phyloP scores from a whole-genome alignment of 1,140 invertebrate genomes.

The Asobara japonica region DNA sequence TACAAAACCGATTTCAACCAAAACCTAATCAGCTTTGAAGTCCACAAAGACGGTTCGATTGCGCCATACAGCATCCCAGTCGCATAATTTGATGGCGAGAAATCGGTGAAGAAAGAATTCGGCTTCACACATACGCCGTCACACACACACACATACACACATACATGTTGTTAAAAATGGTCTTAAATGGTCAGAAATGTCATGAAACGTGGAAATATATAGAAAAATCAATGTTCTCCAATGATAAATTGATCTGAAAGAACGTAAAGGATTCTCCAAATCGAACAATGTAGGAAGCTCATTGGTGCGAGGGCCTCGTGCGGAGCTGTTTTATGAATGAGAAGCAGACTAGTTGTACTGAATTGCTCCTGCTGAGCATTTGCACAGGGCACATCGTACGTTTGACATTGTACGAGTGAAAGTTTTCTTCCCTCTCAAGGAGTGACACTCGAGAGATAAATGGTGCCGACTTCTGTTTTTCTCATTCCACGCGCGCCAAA shows the following conservation, averaged over 20 bases:
- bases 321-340: conserved; percentile 3
- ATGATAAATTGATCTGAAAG: not conserved
- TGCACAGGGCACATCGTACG: conserved; percentile 35
- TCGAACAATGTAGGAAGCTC: not conserved
- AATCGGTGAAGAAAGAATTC: too few species aligned
- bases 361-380: conserved; percentile 27
- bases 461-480: conserved; percentile 30
- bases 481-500: not conserved
- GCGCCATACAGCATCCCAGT: too few species aligned
- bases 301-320: not conserved
- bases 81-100: too few species aligned
- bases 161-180: too few species aligned
- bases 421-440: conserved; percentile 41
- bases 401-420: conserved; percentile 41
- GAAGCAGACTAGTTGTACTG: conserved; percentile 3
- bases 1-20: too few species aligned
- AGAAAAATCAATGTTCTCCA: not conserved
- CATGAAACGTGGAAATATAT: not conserved
- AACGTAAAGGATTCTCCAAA: not conserved
- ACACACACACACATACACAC: too few species aligned
- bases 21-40: too few species aligned
- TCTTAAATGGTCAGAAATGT: too few species aligned
- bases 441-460: conserved; percentile 58
- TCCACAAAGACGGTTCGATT: too few species aligned
- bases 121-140: too few species aligned